Conservation (phyloP, 2,113 vertebrate species). For the Hippocampus guttulatus region DNA sequence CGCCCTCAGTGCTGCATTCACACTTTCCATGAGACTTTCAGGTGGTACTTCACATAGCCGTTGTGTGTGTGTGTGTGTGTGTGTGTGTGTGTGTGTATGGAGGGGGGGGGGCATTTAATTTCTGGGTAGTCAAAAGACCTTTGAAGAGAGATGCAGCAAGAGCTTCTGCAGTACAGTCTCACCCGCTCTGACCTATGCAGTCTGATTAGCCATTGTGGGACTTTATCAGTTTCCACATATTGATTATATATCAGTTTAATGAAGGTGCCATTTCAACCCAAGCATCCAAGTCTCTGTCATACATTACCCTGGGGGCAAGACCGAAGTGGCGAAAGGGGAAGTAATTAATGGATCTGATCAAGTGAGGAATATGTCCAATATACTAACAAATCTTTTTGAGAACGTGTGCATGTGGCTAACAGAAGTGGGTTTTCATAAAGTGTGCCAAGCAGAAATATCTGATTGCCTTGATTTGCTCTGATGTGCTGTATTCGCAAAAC, state of each 20-base stretch:
- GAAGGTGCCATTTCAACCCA: constrained; percentile 53
- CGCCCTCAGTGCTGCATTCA: too few relatives aligned
- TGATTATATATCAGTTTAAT: constrained; percentile 52
- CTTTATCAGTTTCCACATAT: constrained; percentile 43
- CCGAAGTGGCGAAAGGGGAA: constrained; percentile 27
- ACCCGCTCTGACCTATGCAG: constrained; percentile 11
- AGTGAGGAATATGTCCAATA: constrained; percentile 23
- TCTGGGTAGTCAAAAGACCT: too few relatives aligned
- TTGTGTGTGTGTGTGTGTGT: too few relatives aligned
- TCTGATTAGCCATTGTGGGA: constrained; percentile 50
- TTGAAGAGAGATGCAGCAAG: constrained; percentile 1
- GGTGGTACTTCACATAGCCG: too few relatives aligned
- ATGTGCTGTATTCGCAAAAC: background rate
- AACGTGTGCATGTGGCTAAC: background rate
- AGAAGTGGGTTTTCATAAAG: background rate
- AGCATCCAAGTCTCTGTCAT: constrained; percentile 21
- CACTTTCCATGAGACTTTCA: too few relatives aligned
- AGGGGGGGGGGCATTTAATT: too few relatives aligned
- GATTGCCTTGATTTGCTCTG: background rate
- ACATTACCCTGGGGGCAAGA: background rate
- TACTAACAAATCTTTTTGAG: constrained; percentile 4
- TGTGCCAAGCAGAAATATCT: background rate
- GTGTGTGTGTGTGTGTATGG: too few relatives aligned
- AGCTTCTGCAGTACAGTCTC: constrained; percentile 15
- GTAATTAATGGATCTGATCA: constrained; percentile 33